A percentile compares a stretch with the other conserved stretches of the same genome.
phyloP scores from a whole-genome alignment of 92 coral and sea anemone species.

The Zoanthus sociatus region DNA sequence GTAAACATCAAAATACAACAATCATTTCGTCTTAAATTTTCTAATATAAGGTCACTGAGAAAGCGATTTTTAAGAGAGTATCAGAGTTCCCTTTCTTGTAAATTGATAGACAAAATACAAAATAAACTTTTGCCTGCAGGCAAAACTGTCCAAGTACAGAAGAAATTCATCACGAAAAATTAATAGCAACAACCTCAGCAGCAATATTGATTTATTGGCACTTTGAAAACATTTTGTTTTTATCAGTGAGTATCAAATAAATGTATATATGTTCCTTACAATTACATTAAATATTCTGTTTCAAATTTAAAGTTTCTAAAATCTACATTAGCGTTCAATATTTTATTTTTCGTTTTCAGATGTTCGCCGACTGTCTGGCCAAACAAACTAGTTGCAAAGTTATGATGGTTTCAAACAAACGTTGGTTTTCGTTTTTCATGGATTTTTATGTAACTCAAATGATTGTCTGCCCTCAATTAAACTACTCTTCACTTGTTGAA shows the following conservation, averaged over 20 bases:
- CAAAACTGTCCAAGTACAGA: too few relatives aligned
- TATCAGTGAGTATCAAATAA: too few relatives aligned
- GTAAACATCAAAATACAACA: neutral
- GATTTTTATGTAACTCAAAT: constrained; percentile 28
- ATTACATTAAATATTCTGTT: too few relatives aligned
- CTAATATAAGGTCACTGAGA: neutral
- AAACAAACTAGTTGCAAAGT: neutral
- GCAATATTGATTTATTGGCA: neutral
- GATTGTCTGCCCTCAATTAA: constrained; percentile 25
- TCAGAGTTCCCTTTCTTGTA: too few relatives aligned
- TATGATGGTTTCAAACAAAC: constrained; percentile 28
- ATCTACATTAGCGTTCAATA: too few relatives aligned
- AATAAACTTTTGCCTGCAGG: too few relatives aligned
- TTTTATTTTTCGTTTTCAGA: neutral
- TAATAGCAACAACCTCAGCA: too few relatives aligned
- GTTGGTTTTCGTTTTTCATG: constrained; percentile 30
- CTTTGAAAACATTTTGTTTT: too few relatives aligned
- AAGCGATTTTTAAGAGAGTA: neutral
- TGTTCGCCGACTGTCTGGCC: constrained; percentile 35
- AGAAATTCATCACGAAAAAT: too few relatives aligned
- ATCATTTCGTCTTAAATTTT: neutral
- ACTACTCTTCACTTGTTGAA: neutral
- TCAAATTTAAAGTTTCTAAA: too few relatives aligned
- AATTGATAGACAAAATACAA: too few relatives aligned
- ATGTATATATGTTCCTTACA: too few relatives aligned